Percentiles rank a stretch among this genome's conserved stretches.
These are phyloP conservation scores for Aspidapion aeneum DNA, from an alignment of 2,888 invertebrate genomes.

Conservation along the genomic window DNA sequence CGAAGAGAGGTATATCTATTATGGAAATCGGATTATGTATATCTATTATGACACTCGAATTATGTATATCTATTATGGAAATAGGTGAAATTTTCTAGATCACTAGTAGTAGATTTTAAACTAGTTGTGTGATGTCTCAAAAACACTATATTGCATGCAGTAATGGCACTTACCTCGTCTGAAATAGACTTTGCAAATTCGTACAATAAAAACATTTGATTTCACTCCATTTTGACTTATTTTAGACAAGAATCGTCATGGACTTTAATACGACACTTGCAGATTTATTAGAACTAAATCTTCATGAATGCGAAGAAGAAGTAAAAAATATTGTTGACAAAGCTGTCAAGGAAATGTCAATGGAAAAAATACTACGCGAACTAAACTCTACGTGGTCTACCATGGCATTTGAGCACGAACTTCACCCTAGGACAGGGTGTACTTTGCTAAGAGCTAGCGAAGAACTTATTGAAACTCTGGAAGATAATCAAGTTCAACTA, in stretches of 20 bases:
- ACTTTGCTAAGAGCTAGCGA: constrained; percentile 86
- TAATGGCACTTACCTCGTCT: too few relatives aligned
- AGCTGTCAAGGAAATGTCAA: constrained; percentile 97
- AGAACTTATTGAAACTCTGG: constrained; percentile 93
- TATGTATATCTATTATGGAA: too few relatives aligned
- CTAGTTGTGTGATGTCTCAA: too few relatives aligned
- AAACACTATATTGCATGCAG: too few relatives aligned
- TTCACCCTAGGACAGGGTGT: constrained; percentile 83
- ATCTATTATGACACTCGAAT: too few relatives aligned
- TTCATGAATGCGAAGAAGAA: constrained; percentile 97
- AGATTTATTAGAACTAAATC: constrained; percentile 84
- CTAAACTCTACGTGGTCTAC: constrained; percentile 87
- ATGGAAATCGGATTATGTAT: too few relatives aligned
- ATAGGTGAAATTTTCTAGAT: too few relatives aligned
- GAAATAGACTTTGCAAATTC: too few relatives aligned
- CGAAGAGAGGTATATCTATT: too few relatives aligned
- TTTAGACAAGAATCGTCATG: constrained; percentile 90
- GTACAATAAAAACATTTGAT: too few relatives aligned
- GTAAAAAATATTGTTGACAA: constrained; percentile 97
- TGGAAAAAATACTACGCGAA: constrained; percentile 93
- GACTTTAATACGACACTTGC: constrained; percentile 88
- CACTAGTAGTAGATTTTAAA: too few relatives aligned
- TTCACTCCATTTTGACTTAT: constrained; percentile 14
- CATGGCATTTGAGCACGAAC: constrained; percentile 91
- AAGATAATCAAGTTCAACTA: constrained; percentile 96